Base-by-base conservation (phyloP, 2,113 vertebrate genomes). In the Brienomyrus brachyistius region DNA sequence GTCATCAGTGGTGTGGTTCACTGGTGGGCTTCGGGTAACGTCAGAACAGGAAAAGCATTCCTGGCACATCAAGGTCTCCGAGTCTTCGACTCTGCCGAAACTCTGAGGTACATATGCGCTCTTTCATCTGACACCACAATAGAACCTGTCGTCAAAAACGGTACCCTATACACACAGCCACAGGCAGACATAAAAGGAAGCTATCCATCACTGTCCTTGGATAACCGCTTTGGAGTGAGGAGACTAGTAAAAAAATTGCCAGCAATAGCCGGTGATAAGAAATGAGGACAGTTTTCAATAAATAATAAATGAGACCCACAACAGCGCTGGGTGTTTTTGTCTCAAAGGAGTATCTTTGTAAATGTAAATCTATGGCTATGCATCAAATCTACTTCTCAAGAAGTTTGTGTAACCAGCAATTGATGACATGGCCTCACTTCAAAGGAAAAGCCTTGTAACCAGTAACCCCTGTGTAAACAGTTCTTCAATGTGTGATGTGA, bases 121-220 rank as follows among this genome's bases (percentile, higher is more conserved):
- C 83, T 86, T 86, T 86, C 83, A 86, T 51, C 23, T 51, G 23
- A n/a, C 83, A 50, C 9, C 45, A 86, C 83, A 86, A 86, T 48
- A 51, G 83, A 80, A 6, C 47, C 45, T 86, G 83, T 51, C 45
- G 21, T 86, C 21, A 51, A 86, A 86, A 86, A 31, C 11, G 48
- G 83, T 86, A 86, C 51, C 83, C n/a, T n/a, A 86, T 51, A 86
- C 83, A 50, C 17, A 86, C 45, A 86, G 47, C 83, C 48, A 50
- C 83, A 31, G 48, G 48, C 10, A 50, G 19, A 48, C 45, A 86
- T 47, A 51, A 51, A 85, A 31, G 83, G 48, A n/a, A 10, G 10
- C n/a, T 5, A 50, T 86, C 83, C 47, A 86, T 86, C 83, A 86
- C 21, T 27, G n/a, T 86, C 45, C 48, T 86, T 86, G 8, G 23